These are phyloP conservation scores for Drosophila ananassae DNA, from an alignment of 1,140 invertebrate species.

Conservation along the genomic window DNA sequence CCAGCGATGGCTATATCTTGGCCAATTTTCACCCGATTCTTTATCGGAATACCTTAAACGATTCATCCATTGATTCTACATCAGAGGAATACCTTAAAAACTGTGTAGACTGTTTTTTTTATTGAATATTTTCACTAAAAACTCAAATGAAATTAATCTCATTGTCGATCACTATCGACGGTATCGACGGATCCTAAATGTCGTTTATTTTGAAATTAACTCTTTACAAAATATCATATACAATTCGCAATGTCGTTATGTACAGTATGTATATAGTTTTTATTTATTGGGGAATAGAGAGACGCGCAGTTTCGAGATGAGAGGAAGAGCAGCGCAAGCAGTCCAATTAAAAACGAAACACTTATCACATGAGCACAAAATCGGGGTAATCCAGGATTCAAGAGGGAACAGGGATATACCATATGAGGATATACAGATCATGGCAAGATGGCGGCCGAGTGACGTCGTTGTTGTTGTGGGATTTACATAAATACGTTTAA, in stretches of 20 bases:
- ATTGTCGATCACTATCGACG: conserved; percentile 38
- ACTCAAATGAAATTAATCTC: conserved; percentile 14
- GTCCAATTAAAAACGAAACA: conserved; percentile 47
- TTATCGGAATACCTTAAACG: too few species aligned
- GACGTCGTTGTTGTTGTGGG: conserved; percentile 37
- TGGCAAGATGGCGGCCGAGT: conserved; percentile 43
- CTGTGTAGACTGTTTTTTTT: too few species aligned
- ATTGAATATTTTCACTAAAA: neutral
- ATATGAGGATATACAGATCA: conserved; percentile 22
- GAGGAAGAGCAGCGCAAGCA: conserved; percentile 69
- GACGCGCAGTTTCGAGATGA: conserved; percentile 50
- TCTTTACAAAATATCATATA: conserved; percentile 54
- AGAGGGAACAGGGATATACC: neutral
- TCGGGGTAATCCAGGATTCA: conserved; percentile 31
- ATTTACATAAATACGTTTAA: conserved; percentile 74
- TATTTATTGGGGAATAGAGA: conserved; percentile 17
- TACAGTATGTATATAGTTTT: conserved; percentile 41
- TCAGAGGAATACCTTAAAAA: too few species aligned
- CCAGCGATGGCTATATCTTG: too few species aligned
- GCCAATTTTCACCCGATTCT: too few species aligned
- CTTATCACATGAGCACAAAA: conserved; percentile 73
- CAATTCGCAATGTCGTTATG: conserved; percentile 48
- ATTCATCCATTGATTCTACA: neutral
- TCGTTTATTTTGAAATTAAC: conserved; percentile 51
- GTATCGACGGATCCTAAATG: conserved; percentile 36